Conservation (phyloP, 2,888 invertebrate genomes). For the Erynnis tages region DNA sequence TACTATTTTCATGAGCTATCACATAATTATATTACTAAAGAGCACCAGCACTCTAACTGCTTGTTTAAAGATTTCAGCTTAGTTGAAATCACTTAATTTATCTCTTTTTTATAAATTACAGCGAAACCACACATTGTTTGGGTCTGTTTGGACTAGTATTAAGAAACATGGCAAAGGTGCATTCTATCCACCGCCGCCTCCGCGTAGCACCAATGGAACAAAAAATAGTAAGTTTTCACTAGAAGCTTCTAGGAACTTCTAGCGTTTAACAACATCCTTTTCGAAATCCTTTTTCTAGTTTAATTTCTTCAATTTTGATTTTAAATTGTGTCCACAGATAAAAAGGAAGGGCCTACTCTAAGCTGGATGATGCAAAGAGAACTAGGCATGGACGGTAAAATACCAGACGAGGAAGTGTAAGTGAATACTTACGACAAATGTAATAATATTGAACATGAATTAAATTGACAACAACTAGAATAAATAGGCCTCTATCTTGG, state of each 20-base stretch:
- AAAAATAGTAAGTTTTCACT: conserved; percentile 28
- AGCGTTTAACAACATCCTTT: no score
- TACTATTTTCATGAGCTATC: no score
- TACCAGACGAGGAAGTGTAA: conserved; percentile 70
- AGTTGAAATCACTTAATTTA: no score
- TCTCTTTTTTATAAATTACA: conserved; percentile 64
- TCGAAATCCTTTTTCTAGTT: neutral
- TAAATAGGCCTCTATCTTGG: no score
- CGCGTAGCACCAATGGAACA: neutral
- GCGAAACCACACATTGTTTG: conserved; percentile 97
- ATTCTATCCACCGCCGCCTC: conserved; percentile 49
- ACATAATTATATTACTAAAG: no score
- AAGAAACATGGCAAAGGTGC: conserved; percentile 84
- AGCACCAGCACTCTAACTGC: no score
- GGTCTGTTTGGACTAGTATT: conserved; percentile 96
- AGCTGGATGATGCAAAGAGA: conserved; percentile 76
- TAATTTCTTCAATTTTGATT: neutral
- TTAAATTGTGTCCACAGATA: conserved; percentile 2
- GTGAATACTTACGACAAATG: no score
- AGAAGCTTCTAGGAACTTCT: no score
- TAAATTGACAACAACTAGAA: no score
- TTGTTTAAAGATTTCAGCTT: no score
- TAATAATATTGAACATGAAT: no score
- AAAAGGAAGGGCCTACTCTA: conserved; percentile 35
- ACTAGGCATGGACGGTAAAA: conserved; percentile 71